A percentile compares a stretch with the other conserved stretches of the same genome.
phyloP scores from a whole-genome alignment of 2,113 vertebrate genomes.

The Cepphus grylle region DNA sequence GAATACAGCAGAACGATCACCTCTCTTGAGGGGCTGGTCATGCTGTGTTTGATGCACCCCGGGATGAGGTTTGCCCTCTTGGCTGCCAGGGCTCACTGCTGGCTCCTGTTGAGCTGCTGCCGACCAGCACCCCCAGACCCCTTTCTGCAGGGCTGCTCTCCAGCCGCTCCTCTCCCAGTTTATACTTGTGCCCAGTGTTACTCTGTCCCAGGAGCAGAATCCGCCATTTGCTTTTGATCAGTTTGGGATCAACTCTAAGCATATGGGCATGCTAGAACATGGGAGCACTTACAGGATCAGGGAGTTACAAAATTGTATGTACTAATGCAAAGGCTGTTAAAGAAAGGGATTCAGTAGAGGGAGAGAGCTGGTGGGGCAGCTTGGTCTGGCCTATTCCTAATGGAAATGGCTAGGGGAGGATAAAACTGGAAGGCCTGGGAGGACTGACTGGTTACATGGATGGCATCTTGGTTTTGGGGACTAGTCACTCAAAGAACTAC shows the following conservation, averaged over 20 bases:
- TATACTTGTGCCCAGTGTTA: background rate
- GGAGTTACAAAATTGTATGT: background rate
- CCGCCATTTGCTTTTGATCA: background rate
- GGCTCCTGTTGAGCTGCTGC: background rate
- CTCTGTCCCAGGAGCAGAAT: background rate
- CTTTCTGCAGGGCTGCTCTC: background rate
- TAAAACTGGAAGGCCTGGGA: background rate
- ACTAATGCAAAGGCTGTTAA: background rate
- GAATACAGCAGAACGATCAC: background rate
- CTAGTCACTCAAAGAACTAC: background rate
- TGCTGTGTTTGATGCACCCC: background rate
- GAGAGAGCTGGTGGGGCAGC: background rate
- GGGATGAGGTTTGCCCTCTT: background rate
- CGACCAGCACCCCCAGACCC: background rate
- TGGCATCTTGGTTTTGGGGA: background rate
- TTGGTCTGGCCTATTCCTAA: background rate
- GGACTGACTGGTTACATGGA: background rate
- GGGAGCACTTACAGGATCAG: background rate
- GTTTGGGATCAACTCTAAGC: background rate
- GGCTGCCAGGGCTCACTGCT: background rate
- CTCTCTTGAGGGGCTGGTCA: background rate
- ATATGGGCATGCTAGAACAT: background rate
- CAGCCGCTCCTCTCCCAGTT: background rate
- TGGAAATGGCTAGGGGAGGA: rapidly evolving
- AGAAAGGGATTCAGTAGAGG: background rate